A percentile compares a stretch with the other conserved stretches of the same genome.
phyloP scores from a whole-genome alignment of 2,113 vertebrate genomes.

The Perca fluviatilis region DNA sequence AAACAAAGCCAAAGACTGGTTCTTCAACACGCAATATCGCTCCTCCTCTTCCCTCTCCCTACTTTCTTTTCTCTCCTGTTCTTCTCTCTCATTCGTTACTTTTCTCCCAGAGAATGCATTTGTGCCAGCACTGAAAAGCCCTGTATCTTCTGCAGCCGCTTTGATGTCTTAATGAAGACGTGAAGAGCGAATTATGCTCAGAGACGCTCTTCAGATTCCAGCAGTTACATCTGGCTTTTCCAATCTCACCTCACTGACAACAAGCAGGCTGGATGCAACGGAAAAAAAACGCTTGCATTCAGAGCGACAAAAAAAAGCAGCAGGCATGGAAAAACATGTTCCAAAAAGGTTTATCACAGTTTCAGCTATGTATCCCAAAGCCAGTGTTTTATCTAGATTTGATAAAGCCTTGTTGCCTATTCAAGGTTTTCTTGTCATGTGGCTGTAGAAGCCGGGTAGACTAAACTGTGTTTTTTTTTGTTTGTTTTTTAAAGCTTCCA shows the following conservation, averaged over 20 bases:
- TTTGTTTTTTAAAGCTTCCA: constrained; percentile 4
- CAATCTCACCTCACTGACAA: constrained; percentile 33
- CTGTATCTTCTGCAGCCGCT: constrained; percentile 62
- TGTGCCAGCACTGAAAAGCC: constrained; percentile 68
- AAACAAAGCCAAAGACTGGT: constrained; percentile 76
- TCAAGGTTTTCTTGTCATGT: constrained; percentile 25
- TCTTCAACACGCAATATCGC: constrained; percentile 67
- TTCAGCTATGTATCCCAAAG: constrained; percentile 29
- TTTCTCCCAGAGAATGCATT: constrained; percentile 57
- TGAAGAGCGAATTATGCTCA: constrained; percentile 67
- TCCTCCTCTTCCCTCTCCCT: constrained; percentile 35
- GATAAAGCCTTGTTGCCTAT: constrained; percentile 38
- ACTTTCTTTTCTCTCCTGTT: constrained; percentile 55
- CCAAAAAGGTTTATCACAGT: constrained; percentile 45
- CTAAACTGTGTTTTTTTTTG: constrained; percentile 3
- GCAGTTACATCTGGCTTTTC: constrained; percentile 64
- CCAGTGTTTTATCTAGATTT: constrained; percentile 34
- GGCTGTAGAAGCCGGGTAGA: constrained; percentile 26
- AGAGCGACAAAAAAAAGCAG: neutral
- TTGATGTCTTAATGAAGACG: constrained; percentile 77
- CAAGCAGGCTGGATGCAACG: constrained; percentile 24
- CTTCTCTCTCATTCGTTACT: constrained; percentile 55
- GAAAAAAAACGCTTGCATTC: neutral
- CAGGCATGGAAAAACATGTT: constrained; percentile 52
- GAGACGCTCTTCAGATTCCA: constrained; percentile 44